These are phyloP conservation scores for Lymantria monacha DNA, from an alignment of 2,888 invertebrate genomes.

Conservation along the genomic window DNA sequence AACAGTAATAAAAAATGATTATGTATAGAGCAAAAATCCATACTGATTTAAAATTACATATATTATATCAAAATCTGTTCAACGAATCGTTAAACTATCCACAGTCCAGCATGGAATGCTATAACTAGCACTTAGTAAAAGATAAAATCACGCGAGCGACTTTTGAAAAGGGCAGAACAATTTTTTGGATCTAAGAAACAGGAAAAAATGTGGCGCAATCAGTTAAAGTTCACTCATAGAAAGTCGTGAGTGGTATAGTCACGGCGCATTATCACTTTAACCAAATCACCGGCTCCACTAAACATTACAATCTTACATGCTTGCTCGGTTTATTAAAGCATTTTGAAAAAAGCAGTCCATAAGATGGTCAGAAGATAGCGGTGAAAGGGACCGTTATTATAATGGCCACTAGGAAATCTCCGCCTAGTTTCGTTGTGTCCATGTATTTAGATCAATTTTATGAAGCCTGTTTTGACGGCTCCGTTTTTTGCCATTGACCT, in stretches of 20 bases:
- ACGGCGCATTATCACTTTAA: slow-evolving; percentile 74
- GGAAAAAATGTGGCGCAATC: slow-evolving; percentile 40
- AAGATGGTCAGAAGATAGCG: slow-evolving; percentile 79
- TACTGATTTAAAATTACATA: not conserved
- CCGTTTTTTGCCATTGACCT: slow-evolving; percentile 47
- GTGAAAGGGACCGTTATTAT: slow-evolving; percentile 80
- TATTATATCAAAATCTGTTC: not conserved
- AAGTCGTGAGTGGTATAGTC: slow-evolving; percentile 73
- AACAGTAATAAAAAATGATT: no score
- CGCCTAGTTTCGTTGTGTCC: slow-evolving; percentile 52
- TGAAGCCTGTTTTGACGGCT: slow-evolving; percentile 47
- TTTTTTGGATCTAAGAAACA: slow-evolving; percentile 49
- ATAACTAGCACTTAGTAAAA: not conserved
- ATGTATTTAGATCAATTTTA: slow-evolving; percentile 55
- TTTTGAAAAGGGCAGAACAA: slow-evolving; percentile 44
- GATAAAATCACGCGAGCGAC: slow-evolving; percentile 15
- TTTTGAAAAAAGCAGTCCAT: slow-evolving; percentile 72
- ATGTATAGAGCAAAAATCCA: no score
- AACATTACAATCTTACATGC: slow-evolving; percentile 78
- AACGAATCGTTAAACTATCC: not conserved
- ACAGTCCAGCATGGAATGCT: not conserved
- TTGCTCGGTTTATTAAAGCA: slow-evolving; percentile 76
- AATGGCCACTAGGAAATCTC: slow-evolving; percentile 68
- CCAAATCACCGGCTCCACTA: slow-evolving; percentile 69
- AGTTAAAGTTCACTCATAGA: slow-evolving; percentile 62